phyloP scores from a whole-genome alignment of 2,113 vertebrate genomes.

The Natator depressus region DNA sequence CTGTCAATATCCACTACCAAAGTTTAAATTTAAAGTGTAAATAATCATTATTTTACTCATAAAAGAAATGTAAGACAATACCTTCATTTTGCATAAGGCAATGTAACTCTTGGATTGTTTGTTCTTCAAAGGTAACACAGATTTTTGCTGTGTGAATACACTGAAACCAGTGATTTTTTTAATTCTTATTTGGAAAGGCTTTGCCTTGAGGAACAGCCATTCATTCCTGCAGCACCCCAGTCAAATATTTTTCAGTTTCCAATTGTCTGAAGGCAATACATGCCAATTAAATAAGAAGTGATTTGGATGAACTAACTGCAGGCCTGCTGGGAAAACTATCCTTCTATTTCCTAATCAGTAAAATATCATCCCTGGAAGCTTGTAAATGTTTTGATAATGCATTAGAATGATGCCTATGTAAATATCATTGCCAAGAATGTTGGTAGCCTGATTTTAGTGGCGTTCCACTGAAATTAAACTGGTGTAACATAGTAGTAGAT shows the following conservation, averaged over 20 bases:
- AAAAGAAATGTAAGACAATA: neutral
- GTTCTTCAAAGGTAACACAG: neutral
- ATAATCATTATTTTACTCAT: neutral
- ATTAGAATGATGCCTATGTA: constrained; percentile 3
- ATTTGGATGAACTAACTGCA: constrained; percentile 58
- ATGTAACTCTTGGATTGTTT: neutral
- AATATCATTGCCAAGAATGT: neutral
- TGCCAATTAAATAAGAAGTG: constrained; percentile 56
- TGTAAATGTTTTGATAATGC: constrained; percentile 62
- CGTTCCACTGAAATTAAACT: neutral
- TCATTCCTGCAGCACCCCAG: constrained; percentile 44
- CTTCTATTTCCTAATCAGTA: constrained; percentile 57
- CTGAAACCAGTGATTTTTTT: neutral
- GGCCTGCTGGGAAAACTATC: constrained; percentile 60
- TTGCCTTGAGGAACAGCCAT: neutral
- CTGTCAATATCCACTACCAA: neutral
- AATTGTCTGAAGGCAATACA: constrained; percentile 39
- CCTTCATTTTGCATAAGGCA: neutral
- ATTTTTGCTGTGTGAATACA: neutral
- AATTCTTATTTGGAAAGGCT: neutral
- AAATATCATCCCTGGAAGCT: constrained; percentile 48
- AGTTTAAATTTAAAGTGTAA: neutral
- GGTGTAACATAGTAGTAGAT: neutral
- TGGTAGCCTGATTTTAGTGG: neutral
- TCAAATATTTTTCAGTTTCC: constrained; percentile 56